Percentiles rank a stretch among this genome's conserved stretches.
phyloP scores from a whole-genome alignment of 2,797 vertebrate species.

The Orientallactaga sibirica region DNA sequence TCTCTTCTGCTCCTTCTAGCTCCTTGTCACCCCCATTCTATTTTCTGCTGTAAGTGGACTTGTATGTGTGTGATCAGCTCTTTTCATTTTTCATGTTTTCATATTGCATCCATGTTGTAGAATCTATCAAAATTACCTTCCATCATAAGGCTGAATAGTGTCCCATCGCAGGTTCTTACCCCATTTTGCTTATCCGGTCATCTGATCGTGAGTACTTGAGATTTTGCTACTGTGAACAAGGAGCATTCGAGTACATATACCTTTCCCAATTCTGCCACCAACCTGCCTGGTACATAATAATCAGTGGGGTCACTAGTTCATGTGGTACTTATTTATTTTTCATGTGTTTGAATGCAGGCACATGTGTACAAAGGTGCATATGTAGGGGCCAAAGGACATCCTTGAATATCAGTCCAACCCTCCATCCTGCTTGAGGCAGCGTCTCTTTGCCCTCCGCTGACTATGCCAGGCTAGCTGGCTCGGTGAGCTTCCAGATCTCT shows the following conservation, averaged over 20 bases:
- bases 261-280: not conserved
- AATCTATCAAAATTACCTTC: not conserved
- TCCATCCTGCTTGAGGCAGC: too few relatives aligned
- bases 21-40: not conserved
- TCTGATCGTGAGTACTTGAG: not conserved
- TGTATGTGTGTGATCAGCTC: not conserved
- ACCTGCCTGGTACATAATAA: not conserved
- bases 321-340: not conserved
- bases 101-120: not conserved
- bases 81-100: not conserved
- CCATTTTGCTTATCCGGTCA: not conserved
- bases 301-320: not conserved
- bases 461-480: too few relatives aligned
- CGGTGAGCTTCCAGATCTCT: too few relatives aligned
- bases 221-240: not conserved
- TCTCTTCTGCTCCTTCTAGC: not conserved
- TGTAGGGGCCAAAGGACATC: too few relatives aligned
- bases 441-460: too few relatives aligned
- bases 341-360: not conserved
- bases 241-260: not conserved
- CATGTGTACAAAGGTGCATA: too few relatives aligned
- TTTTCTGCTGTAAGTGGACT: not conserved
- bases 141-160: not conserved
- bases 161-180: not conserved
- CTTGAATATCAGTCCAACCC: too few relatives aligned